These are phyloP conservation scores for Arctocebus calabarensis DNA, from an alignment of 2,797 vertebrate genomes.

Conservation along the genomic window DNA sequence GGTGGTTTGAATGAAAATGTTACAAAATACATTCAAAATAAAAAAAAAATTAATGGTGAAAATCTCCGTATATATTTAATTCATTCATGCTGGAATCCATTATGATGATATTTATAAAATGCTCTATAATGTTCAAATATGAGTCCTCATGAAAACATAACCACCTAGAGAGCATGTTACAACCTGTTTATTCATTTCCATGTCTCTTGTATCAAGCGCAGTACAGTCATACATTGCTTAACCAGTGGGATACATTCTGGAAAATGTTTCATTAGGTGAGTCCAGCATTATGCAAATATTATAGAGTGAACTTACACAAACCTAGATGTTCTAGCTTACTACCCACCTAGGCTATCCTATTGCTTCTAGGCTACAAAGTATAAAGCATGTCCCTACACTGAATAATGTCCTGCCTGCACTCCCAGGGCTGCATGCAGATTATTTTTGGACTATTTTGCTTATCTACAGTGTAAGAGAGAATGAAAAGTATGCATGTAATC, in stretches of 20 bases:
- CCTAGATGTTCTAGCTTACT: neutral
- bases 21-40: constrained; percentile 19
- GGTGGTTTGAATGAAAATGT: neutral
- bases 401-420: neutral
- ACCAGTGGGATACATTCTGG: neutral
- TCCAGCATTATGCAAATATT: neutral
- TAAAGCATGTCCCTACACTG: neutral
- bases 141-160: neutral
- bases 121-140: neutral
- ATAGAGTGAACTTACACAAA: neutral
- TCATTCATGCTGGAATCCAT: neutral
- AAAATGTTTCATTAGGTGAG: neutral
- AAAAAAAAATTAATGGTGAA: neutral
- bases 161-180: neutral
- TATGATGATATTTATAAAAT: neutral
- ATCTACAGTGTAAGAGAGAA: too few relatives aligned
- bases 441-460: too few relatives aligned
- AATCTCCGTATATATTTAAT: neutral
- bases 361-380: neutral
- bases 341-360: neutral
- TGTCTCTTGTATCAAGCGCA: neutral
- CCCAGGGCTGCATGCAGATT: too few relatives aligned
- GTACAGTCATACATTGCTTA: neutral
- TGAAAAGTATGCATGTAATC: too few relatives aligned
- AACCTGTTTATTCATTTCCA: neutral